phyloP scores from a whole-genome alignment of 2,888 invertebrate species.

The Drosophila mercatorum region DNA sequence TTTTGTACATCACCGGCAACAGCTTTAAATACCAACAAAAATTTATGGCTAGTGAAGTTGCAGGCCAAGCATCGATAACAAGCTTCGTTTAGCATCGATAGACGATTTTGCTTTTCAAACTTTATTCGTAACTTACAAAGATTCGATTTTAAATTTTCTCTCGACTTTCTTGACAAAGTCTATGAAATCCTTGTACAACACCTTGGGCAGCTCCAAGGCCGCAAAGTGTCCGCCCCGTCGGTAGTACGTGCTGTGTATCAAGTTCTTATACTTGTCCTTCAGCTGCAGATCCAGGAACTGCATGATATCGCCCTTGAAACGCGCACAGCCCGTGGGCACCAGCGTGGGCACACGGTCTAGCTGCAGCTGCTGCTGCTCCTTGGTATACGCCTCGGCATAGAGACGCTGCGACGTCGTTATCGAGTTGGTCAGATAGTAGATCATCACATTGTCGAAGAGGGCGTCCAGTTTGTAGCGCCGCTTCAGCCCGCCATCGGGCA shows the following conservation, averaged over 20 bases:
- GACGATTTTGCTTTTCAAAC: slow-evolving; percentile 5
- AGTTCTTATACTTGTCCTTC: slow-evolving; percentile 87
- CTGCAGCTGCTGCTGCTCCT: slow-evolving; percentile 55
- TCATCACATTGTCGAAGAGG: slow-evolving; percentile 90
- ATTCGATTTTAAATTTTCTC: slow-evolving; percentile 58
- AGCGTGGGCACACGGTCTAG: slow-evolving; percentile 86
- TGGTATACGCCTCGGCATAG: slow-evolving; percentile 87
- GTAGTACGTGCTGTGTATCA: slow-evolving; percentile 88
- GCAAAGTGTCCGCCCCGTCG: slow-evolving; percentile 94
- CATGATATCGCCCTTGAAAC: slow-evolving; percentile 89
- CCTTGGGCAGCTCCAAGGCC: slow-evolving; percentile 90
- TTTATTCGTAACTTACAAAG: slow-evolving; percentile 52
- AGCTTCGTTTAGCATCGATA: neutral
- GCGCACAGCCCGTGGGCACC: slow-evolving; percentile 91
- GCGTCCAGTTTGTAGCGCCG: slow-evolving; percentile 86
- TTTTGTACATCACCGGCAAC: too few species aligned
- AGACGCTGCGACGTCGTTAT: slow-evolving; percentile 90
- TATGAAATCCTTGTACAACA: slow-evolving; percentile 90
- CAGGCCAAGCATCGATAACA: slow-evolving; percentile 13
- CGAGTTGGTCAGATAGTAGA: slow-evolving; percentile 91
- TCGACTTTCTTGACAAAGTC: slow-evolving; percentile 86
- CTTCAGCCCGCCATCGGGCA: slow-evolving; percentile 88
- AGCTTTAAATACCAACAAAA: too few species aligned
- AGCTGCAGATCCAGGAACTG: slow-evolving; percentile 87
- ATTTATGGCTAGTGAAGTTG: too few species aligned